phyloP scores from a whole-genome alignment of 2,113 vertebrate genomes.

The Onychorhynchus coronatus region DNA sequence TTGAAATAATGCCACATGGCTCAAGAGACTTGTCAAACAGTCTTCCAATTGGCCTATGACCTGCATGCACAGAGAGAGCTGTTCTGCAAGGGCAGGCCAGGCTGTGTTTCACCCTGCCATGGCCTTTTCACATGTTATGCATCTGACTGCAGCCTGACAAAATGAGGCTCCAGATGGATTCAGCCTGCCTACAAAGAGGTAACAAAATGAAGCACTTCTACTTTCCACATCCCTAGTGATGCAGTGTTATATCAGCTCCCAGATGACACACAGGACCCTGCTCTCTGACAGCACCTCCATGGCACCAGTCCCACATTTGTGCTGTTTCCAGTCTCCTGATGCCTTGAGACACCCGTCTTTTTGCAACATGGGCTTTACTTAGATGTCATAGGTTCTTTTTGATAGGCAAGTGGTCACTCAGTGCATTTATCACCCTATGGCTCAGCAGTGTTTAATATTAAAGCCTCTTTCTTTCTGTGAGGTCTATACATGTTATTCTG shows the following conservation, averaged over 20 bases:
- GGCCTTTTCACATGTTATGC: background rate
- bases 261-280: background rate
- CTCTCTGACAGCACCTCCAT: background rate
- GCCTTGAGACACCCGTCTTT: background rate
- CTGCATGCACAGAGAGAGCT: background rate
- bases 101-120: background rate
- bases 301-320: background rate
- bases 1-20: background rate
- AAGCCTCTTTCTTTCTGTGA: background rate
- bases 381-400: background rate
- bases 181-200: background rate
- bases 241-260: background rate
- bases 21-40: background rate
- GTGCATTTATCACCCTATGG: background rate
- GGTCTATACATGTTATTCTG: background rate
- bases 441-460: background rate
- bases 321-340: background rate
- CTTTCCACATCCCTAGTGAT: background rate
- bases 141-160: background rate
- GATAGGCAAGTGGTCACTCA: background rate
- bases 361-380: background rate
- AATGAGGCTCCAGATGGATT: background rate
- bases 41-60: background rate
- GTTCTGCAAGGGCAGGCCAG: background rate
- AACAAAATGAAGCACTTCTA: background rate